Base-by-base conservation (phyloP, 1,140 invertebrate genomes). In the Rhynchophorus ferrugineus region DNA sequence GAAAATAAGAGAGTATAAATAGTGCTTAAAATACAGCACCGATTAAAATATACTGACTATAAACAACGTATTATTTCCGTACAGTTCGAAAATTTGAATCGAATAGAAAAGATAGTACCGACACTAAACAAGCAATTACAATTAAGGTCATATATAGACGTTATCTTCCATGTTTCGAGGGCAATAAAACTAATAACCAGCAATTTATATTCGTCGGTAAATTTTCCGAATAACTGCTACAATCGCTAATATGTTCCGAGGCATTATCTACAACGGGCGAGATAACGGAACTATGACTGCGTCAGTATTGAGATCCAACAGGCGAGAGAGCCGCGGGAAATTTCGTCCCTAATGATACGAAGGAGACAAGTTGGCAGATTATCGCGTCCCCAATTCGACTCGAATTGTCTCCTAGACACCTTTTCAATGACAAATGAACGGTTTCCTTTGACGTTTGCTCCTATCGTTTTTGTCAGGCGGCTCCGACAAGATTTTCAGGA, bases 301-400 rank as follows among this genome's bases (percentile, higher is more conserved):
- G 6, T 14, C 14, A 14, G 18, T 3, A 20, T 41, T 41, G 3
- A n/a, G n/a, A 41, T 41, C 38, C 18, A 41, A 41, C 18, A 41
- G 38, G 14, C 38, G 16, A 5, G 38, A 14, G 11, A 11, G 11
- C 11, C 17, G 14, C 38, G 9, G 16, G 38, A 41, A 17, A 41
- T 41, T 41, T 41, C n/a, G 9, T n/a, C 38, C 13, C 18, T 41
- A 41, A 41, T 3, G 19, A 41, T 41, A 41, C 13, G 16, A 41
- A 41, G 14, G 14, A 19, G 38, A 41, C 16, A 41, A 41, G 14
- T 41, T 41, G 8, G 38, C 38, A 41, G 13, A 41, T 41, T 41
- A 41, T 41, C 38, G 38, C 38, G 16, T 6, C 24, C 1, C 14
- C 11, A n/a, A 17, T 17, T 41, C 2, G 16, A 18, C 16, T 41